These are phyloP conservation scores for Ophion costatus DNA, from an alignment of 2,888 invertebrate genomes.

Conservation along the genomic window DNA sequence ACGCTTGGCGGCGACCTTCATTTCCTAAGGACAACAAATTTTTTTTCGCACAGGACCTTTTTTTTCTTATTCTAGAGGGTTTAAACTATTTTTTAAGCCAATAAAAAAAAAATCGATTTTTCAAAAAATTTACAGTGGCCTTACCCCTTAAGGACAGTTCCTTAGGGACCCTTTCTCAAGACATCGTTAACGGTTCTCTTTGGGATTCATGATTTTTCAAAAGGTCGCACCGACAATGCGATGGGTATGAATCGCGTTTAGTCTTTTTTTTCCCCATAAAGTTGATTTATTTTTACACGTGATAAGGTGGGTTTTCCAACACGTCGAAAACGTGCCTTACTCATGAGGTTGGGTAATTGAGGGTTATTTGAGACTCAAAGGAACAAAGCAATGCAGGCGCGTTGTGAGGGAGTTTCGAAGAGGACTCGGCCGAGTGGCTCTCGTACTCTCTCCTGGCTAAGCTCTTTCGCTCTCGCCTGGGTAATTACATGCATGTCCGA, in stretches of 20 bases:
- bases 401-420: conserved; percentile 45
- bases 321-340: background rate
- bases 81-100: too few relatives aligned
- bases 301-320: background rate
- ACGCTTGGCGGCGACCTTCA: too few relatives aligned
- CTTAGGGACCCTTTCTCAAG: too few relatives aligned
- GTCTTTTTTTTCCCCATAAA: background rate
- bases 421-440: conserved; percentile 61
- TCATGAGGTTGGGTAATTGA: conserved; percentile 31
- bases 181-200: too few relatives aligned
- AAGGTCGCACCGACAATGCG: background rate
- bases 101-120: too few relatives aligned
- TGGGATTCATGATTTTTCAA: background rate
- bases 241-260: background rate
- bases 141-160: too few relatives aligned
- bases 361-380: conserved; percentile 54
- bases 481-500: conserved; percentile 69
- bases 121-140: too few relatives aligned
- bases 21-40: too few relatives aligned
- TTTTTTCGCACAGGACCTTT: too few relatives aligned
- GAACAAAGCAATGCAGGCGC: conserved; percentile 53
- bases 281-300: background rate
- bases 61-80: too few relatives aligned
- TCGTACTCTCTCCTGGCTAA: conserved; percentile 42
- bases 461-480: conserved; percentile 55